Percentiles rank a stretch among this genome's conserved stretches.
These are phyloP conservation scores for Phoeniculus purpureus DNA, from an alignment of 2,797 vertebrate genomes.

Conservation along the genomic window DNA sequence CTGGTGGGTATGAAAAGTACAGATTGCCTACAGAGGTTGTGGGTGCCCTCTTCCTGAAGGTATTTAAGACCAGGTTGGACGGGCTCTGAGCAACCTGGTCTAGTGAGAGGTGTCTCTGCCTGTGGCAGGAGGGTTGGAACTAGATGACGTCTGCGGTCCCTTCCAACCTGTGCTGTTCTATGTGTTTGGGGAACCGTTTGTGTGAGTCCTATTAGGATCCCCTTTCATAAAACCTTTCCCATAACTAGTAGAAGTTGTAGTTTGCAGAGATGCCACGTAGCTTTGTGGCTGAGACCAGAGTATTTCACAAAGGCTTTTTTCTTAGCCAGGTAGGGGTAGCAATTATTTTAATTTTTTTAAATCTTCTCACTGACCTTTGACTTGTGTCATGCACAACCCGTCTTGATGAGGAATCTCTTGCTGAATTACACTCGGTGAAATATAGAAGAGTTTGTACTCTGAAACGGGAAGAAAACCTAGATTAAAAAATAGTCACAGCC, in stretches of 20 bases:
- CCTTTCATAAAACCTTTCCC: not conserved
- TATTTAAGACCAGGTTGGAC: too few species aligned
- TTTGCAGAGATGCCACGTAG: not conserved
- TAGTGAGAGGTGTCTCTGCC: too few species aligned
- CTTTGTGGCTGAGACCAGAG: not conserved
- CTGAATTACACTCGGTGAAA: not conserved
- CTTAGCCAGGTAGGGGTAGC: not conserved
- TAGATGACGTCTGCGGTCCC: too few species aligned
- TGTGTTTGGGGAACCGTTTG: not conserved
- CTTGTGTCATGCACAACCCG: not conserved
- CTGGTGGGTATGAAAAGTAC: not conserved
- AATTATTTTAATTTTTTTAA: not conserved
- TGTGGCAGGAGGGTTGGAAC: too few species aligned
- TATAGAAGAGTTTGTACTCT: not conserved
- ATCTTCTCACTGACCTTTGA: not conserved
- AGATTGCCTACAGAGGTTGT: too few species aligned
- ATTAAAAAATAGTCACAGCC: too few species aligned
- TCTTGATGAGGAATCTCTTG: not conserved
- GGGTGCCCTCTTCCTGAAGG: too few species aligned
- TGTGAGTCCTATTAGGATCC: not conserved
- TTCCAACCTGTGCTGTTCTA: too few species aligned
- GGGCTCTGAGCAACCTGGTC: too few species aligned
- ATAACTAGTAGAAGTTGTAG: not conserved
- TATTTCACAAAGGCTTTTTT: not conserved
- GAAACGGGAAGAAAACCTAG: rapidly evolving